These are phyloP conservation scores for Anastatus disparis DNA, from an alignment of 1,140 invertebrate genomes.

Conservation along the genomic window DNA sequence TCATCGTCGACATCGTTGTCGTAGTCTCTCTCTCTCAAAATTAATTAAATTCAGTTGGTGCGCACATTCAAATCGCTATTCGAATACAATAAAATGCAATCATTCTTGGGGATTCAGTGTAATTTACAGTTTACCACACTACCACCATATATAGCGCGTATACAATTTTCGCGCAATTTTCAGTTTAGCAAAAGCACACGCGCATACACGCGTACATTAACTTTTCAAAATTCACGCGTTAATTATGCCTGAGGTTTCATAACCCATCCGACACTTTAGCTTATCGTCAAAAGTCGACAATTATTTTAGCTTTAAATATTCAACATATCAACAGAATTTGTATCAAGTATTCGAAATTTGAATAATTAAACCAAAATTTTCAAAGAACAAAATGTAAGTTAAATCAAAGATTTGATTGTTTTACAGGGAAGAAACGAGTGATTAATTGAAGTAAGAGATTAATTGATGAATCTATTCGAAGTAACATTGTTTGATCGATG, in stretches of 20 bases:
- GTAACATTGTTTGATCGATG: too few species aligned
- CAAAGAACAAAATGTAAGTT: not conserved
- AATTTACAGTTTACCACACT: not conserved
- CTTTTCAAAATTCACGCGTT: not conserved
- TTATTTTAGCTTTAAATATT: constrained; percentile 18
- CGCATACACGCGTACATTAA: not conserved
- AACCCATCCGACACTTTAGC: too few species aligned
- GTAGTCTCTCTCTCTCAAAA: too few species aligned
- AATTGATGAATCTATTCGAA: too few species aligned
- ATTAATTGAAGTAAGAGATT: too few species aligned
- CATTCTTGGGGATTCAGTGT: not conserved
- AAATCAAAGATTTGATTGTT: not conserved
- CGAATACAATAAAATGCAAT: constrained; percentile 3
- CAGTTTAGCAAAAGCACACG: not conserved
- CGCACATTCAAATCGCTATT: not conserved
- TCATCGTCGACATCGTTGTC: too few species aligned
- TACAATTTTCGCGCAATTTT: not conserved
- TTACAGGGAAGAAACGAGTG: too few species aligned
- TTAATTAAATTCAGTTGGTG: not conserved
- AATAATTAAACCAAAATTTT: constrained; percentile 20
- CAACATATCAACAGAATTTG: constrained; percentile 26
- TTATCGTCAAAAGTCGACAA: not conserved
- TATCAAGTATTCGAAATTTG: constrained; percentile 20
- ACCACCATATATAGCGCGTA: too few species aligned
- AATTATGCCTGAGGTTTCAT: constrained; percentile 15